These are phyloP conservation scores for Nomia melanderi DNA, from an alignment of 1,140 invertebrate species.

Conservation along the genomic window DNA sequence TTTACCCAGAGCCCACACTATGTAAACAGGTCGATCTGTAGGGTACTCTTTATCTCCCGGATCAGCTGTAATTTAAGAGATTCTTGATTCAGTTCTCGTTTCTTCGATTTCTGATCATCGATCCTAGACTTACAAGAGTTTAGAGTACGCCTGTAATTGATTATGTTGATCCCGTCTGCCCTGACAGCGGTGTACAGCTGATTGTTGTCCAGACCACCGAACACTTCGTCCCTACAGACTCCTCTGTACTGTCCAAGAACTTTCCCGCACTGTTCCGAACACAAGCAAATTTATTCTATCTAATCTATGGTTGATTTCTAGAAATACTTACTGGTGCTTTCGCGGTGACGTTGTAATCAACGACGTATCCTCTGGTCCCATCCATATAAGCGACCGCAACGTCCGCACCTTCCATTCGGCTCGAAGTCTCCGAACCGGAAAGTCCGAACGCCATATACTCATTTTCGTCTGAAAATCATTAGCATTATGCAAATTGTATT, in stretches of 20 bases:
- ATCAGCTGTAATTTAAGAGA: conserved; percentile 84
- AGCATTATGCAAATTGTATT: neutral
- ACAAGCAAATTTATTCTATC: conserved; percentile 9
- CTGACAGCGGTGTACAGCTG: conserved; percentile 87
- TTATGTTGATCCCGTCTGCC: conserved; percentile 88
- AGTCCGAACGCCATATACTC: conserved; percentile 95
- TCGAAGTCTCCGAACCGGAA: conserved; percentile 86
- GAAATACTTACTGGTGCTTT: conserved; percentile 86
- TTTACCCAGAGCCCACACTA: conserved; percentile 93
- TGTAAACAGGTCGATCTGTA: conserved; percentile 84
- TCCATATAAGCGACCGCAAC: conserved; percentile 90
- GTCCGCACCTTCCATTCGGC: conserved; percentile 93
- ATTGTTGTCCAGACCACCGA: conserved; percentile 90
- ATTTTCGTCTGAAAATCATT: conserved; percentile 81
- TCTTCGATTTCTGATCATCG: neutral
- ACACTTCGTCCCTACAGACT: conserved; percentile 90
- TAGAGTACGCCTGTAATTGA: conserved; percentile 89
- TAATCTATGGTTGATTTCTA: too few relatives aligned
- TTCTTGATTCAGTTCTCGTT: neutral
- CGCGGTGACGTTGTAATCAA: conserved; percentile 93
- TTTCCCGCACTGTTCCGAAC: conserved; percentile 87
- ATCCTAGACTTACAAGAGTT: conserved; percentile 84
- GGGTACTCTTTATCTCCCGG: conserved; percentile 88
- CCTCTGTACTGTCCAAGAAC: conserved; percentile 92
- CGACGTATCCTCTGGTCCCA: conserved; percentile 86